A percentile compares a stretch with the other conserved stretches of the same genome.
phyloP scores from a whole-genome alignment of 2,113 vertebrate genomes.

The Alectura lathami region DNA sequence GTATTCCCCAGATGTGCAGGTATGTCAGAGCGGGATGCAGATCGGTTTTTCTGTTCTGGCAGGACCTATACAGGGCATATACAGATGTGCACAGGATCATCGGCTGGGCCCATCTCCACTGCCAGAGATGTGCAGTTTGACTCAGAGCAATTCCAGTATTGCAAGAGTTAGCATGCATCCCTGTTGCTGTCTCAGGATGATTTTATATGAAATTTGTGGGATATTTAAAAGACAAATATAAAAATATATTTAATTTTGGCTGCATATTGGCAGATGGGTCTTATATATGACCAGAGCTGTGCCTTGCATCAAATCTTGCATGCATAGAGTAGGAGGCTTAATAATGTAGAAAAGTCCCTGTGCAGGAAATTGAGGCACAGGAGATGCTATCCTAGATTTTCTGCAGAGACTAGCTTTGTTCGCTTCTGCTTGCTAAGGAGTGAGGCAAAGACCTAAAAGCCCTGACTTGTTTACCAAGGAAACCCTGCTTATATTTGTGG shows the following conservation, averaged over 20 bases:
- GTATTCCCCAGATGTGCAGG: background rate
- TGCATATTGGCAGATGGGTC: background rate
- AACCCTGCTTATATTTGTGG: background rate
- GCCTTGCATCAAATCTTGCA: background rate
- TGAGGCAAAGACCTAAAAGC: background rate
- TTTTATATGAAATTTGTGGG: background rate
- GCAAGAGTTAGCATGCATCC: background rate
- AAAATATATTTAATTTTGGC: background rate
- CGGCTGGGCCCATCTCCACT: background rate
- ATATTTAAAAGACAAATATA: background rate
- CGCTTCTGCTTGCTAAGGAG: background rate
- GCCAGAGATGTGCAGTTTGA: background rate
- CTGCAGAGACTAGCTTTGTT: background rate
- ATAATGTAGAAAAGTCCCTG: rapidly evolving
- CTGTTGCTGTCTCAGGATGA: background rate
- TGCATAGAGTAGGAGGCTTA: rapidly evolving
- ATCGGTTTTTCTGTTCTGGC: background rate
- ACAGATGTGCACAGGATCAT: background rate
- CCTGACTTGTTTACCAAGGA: background rate
- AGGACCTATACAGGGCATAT: background rate
- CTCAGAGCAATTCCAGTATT: background rate
- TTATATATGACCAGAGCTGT: background rate
- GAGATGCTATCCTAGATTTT: background rate
- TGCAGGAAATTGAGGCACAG: background rate
- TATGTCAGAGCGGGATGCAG: background rate